Evolutionary conservation across 2,113 vertebrate genomes (phyloP), one percentile per base, ranked within the genome.

Genomic region (Charina bottae): DNA sequence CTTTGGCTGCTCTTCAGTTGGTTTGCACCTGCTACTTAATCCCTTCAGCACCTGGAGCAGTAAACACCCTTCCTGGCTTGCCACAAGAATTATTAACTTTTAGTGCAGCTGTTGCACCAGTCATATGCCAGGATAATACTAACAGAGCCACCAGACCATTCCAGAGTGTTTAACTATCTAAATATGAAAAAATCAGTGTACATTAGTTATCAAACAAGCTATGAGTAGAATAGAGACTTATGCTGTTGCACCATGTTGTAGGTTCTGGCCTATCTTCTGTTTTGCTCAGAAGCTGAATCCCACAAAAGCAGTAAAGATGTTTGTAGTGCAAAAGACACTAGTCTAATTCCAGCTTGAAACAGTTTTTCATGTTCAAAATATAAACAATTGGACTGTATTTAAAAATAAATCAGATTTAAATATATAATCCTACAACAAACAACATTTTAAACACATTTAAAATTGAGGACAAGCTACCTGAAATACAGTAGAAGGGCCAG

Each of bases 11-110:
- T 89, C 0, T 0, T 85, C 59, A 85, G 15, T 78, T 93, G 46
- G 8, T 89, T 87, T 83, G 72, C 92, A 93, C 86, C 92, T 93
- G 92, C 89, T 90, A 72, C 49, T 93, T 93, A 93, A 90, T 93
- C 91, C 58, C 87, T 89, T 3, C 56, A 89, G 85, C 92, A 56
- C 91, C 92, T 85, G 37, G 21, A 64, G 91, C 46, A 89, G 91
- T 92, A 92, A 92, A 92, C 78, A 89, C 87, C 56, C 58, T 89
- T 92, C 26, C 78, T 89, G 13, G 46, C 58, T 92, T 62, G 78
- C 46, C 42, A 24, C 49, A 37, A 92, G 87, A 92, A 89, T 89
- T 92, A 92, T 92, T 92, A 92, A 89, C 87, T 92, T 92, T 89
- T 88, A 62, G 56, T 89, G 91, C 91, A 92, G 91, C 87, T 92